A percentile compares a stretch with the other conserved stretches of the same genome.
These are phyloP conservation scores for Pterostichus madidus DNA, from an alignment of 2,888 invertebrate species.

Conservation along the genomic window DNA sequence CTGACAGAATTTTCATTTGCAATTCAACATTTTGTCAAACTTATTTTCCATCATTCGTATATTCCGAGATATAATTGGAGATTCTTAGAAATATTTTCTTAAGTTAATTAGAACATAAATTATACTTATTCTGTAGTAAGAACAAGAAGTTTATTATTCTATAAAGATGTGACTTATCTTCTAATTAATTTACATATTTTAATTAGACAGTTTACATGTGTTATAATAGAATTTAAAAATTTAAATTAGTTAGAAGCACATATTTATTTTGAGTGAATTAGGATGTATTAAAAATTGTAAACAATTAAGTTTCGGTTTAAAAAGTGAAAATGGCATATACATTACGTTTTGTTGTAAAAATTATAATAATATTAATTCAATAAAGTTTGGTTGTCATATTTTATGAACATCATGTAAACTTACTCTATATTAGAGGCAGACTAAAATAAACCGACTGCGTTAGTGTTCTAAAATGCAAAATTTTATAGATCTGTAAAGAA, in stretches of 20 bases:
- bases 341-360: slow-evolving; percentile 22
- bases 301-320: not conserved
- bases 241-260: slow-evolving; percentile 2
- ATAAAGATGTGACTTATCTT: slow-evolving; percentile 14
- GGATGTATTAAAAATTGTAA: not conserved
- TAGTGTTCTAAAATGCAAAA: not conserved
- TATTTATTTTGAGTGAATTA: not conserved
- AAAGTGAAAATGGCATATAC: slow-evolving; percentile 8
- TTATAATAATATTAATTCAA: not conserved
- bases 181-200: slow-evolving; percentile 52
- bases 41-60: no score
- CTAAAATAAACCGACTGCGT: not conserved
- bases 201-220: slow-evolving; percentile 49
- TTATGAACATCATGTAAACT: not conserved
- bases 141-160: slow-evolving; percentile 24
- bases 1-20: no score
- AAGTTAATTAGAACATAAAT: slow-evolving; percentile 1
- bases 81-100: not conserved
- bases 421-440: slow-evolving; percentile 17
- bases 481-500: no score
- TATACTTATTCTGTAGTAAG: not conserved
- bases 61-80: not conserved
- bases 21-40: no score
- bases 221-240: slow-evolving; percentile 22
- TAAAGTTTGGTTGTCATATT: slow-evolving; percentile 27